phyloP scores from a whole-genome alignment of 37 sponge, comb jelly and placozoan species.

The Aplysina aerophoba region DNA sequence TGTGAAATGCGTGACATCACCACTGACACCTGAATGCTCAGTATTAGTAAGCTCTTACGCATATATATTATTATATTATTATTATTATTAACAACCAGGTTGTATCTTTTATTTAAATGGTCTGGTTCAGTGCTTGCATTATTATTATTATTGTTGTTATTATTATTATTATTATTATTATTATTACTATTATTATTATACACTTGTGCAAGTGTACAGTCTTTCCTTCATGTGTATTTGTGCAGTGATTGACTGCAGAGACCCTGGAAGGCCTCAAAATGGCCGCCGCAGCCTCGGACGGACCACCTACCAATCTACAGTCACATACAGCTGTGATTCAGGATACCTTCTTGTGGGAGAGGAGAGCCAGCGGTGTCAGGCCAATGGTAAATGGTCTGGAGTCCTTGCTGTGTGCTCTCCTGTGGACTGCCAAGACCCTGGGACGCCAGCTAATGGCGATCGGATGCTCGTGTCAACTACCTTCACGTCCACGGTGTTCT shows the following conservation, averaged over 20 bases:
- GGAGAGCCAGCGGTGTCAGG: constrained; percentile 36
- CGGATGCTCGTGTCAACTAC: constrained; percentile 8
- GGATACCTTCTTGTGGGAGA: constrained; percentile 36
- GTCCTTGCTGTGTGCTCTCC: constrained; percentile 43
- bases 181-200: too few species aligned
- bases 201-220: too few species aligned
- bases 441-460: constrained; percentile 30
- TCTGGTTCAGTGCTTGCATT: too few species aligned
- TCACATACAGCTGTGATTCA: constrained; percentile 61
- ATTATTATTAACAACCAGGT: too few species aligned
- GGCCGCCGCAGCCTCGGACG: constrained; percentile 33
- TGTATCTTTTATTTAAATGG: too few species aligned
- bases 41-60: too few species aligned
- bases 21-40: too few species aligned
- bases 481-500: constrained; percentile 7
- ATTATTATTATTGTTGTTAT: too few species aligned
- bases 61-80: too few species aligned
- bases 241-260: constrained; percentile 19
- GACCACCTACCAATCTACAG: constrained; percentile 38
- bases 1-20: too few species aligned
- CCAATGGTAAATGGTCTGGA: constrained; percentile 54
- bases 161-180: too few species aligned
- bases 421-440: constrained; percentile 37
- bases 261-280: constrained; percentile 24
- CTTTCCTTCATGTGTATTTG: not conserved